A percentile compares a stretch with the other conserved stretches of the same genome.
phyloP scores from a whole-genome alignment of 2,797 vertebrate species.

The Loriculus beryllinus region DNA sequence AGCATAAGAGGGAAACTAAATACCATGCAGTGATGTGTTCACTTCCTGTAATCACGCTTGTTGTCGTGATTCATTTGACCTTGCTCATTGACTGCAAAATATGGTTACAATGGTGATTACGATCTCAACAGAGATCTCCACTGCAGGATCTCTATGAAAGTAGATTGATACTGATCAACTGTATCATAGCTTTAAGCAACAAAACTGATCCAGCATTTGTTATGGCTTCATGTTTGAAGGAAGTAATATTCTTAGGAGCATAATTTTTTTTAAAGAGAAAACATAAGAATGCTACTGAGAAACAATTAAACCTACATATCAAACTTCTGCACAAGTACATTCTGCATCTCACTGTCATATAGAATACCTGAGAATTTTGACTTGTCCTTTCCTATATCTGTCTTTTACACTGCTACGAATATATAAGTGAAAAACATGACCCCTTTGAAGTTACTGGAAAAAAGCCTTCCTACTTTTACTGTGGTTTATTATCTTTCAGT shows the following conservation, averaged over 20 bases:
- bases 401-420: not conserved
- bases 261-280: not conserved
- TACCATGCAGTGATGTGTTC: not conserved
- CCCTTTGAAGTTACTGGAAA: not conserved
- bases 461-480: not conserved
- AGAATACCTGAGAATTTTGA: not conserved
- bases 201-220: not conserved
- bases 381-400: not conserved
- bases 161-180: not conserved
- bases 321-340: not conserved
- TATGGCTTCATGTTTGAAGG: not conserved
- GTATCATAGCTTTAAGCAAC: not conserved
- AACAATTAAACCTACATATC: not conserved
- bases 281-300: not conserved
- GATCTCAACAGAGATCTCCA: not conserved
- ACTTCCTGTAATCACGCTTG: not conserved
- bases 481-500: not conserved
- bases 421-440: slow-evolving; percentile 1
- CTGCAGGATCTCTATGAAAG: not conserved
- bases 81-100: not conserved
- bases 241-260: fast-evolving
- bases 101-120: not conserved
- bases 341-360: not conserved
- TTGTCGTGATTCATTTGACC: not conserved
- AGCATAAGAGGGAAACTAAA: not conserved